Base-by-base conservation (phyloP, 1,140 invertebrate species). In the Argopecten irradians region DNA sequence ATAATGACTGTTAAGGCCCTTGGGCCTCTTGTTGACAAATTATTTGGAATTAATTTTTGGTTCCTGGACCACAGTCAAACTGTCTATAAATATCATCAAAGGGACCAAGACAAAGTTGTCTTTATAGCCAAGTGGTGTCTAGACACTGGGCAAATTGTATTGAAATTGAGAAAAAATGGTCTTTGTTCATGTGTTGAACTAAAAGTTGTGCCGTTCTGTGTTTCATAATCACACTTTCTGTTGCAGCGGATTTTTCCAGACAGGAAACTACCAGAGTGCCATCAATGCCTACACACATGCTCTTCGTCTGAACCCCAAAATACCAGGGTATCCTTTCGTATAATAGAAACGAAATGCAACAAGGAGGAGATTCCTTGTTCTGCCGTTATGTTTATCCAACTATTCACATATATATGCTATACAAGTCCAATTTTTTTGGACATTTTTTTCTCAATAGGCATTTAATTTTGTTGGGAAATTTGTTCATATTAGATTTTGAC, bases 241-340 rank as follows among this genome's bases (percentile, higher is more conserved):
- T 95, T 94, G 83, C 93, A 97, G 97, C 93, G 96, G 97, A 88
- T 98, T 98, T 93, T 97, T 97, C 94, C 96, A 97, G 90, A 95
- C 95, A 88, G 97, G 97, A 34, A 98, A 98, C 95, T 97, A 97
- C 94, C 95, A 97, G 82, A 97, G 97, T 28, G 98, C 98, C 0
- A 96, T 98, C 14, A 98, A 97, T 94, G 98, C 97, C 22, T 98
- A 97, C 92, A 96, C 96, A 34, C 97, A 97, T 93, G 98, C 97
- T 1, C 97, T 98, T 35, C 97, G 97, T 92, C 95, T 98, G 0
- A 97, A 97, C 86, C 96, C 97, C 39, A 97, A 97, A 93, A 96
- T 98, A 94, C 96, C 97, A 83, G 92, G 93, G 94, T 95, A 95
- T 95, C 95, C 94, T 95, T 95, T 91, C 43, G 13, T 84, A n/a